phyloP scores from a whole-genome alignment of 2,888 invertebrate genomes.

The Horisme vitalbata region DNA sequence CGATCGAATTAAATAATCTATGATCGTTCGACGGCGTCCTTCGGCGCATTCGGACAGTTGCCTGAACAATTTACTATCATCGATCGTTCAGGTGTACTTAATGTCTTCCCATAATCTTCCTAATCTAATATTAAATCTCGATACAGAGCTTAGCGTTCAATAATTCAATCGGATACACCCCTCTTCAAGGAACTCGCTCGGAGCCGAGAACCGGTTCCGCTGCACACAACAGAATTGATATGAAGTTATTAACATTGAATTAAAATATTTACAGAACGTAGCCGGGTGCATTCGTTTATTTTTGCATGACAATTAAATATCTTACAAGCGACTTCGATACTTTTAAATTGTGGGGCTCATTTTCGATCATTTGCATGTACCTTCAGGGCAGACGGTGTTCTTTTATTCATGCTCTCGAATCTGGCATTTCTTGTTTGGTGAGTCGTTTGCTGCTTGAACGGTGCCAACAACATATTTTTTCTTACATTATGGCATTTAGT shows the following conservation, averaged over 20 bases:
- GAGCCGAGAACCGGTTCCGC: conserved; percentile 52
- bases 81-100: conserved; percentile 28
- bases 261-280: conserved; percentile 66
- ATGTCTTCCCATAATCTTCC: conserved; percentile 34
- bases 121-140: conserved; percentile 52
- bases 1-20: conserved; percentile 54
- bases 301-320: conserved; percentile 74
- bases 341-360: conserved; percentile 51
- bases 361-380: conserved; percentile 60
- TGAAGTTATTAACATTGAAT: conserved; percentile 72
- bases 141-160: conserved; percentile 47
- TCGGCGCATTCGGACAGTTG: conserved; percentile 21
- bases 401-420: conserved; percentile 69
- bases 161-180: conserved; percentile 55
- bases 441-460: conserved; percentile 50
- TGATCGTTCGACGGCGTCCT: conserved; percentile 33
- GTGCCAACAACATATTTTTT: conserved; percentile 62
- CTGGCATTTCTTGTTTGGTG: conserved; percentile 71
- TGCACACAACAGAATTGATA: conserved; percentile 50
- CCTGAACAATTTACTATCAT: conserved; percentile 27
- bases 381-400: conserved; percentile 58
- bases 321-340: conserved; percentile 48
- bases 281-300: conserved; percentile 62
- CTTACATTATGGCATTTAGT: conserved; percentile 50
- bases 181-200: conserved; percentile 25